phyloP scores from a whole-genome alignment of 2,888 invertebrate genomes.

The Halictus ligatus region DNA sequence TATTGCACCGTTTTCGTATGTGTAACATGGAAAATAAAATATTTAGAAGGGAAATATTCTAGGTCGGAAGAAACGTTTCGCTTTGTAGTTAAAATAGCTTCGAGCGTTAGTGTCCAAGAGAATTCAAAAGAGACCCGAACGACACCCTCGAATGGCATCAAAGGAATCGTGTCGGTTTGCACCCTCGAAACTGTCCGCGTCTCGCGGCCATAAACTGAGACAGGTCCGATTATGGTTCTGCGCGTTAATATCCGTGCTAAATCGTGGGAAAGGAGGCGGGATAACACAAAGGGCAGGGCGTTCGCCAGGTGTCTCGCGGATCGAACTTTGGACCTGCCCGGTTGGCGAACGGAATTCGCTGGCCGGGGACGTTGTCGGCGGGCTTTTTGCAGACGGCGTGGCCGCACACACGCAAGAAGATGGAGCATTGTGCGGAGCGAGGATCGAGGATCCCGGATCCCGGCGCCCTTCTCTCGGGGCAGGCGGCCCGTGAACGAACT shows the following conservation, averaged over 20 bases:
- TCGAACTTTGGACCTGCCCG: conserved; percentile 61
- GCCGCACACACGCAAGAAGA: conserved; percentile 43
- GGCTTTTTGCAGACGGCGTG: conserved; percentile 38
- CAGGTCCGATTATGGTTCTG: conserved; percentile 20
- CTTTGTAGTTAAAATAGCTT: no score
- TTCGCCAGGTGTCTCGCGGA: conserved; percentile 51
- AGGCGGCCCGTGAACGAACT: conserved; percentile 78
- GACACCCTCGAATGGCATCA: background rate
- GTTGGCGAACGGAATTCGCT: conserved; percentile 39
- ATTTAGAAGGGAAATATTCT: no score
- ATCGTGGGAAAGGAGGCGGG: conserved; percentile 40
- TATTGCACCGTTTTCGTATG: no score
- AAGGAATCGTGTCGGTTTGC: background rate
- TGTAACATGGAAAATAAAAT: no score
- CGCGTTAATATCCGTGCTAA: conserved; percentile 28
- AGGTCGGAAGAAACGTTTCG: no score
- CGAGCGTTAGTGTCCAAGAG: no score
- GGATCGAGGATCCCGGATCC: conserved; percentile 33
- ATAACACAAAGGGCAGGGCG: conserved; percentile 56
- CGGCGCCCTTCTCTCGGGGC: conserved; percentile 65
- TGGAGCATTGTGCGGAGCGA: conserved; percentile 57
- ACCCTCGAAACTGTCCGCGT: background rate
- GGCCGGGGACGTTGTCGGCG: background rate
- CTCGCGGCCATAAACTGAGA: background rate
- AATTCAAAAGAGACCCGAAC: no score